These are phyloP conservation scores for Limnodromus scolopaceus DNA, from an alignment of 2,797 vertebrate genomes.

Conservation along the genomic window DNA sequence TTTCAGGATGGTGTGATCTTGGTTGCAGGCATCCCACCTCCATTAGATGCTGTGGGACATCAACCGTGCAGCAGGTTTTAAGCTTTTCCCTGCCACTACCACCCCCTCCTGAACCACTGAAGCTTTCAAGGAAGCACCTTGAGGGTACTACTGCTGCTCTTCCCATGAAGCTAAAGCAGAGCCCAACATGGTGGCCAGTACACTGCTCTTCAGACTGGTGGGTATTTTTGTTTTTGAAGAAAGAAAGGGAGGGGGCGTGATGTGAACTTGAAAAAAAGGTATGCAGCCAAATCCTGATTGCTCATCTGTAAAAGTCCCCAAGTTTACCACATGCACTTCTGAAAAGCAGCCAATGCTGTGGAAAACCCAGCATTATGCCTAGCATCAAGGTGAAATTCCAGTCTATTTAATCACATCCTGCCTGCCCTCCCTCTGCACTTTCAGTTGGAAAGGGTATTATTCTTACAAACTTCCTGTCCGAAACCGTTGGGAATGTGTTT, in stretches of 20 bases:
- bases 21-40: neutral
- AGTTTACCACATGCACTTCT: neutral
- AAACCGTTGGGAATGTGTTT: neutral
- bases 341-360: neutral
- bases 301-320: neutral
- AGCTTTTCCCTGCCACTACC: neutral
- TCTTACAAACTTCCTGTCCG: neutral
- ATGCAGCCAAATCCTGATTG: neutral
- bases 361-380: slow-evolving; percentile 4
- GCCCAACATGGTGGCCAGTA: neutral
- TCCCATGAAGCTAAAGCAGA: neutral
- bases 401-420: slow-evolving; percentile 56
- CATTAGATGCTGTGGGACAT: neutral
- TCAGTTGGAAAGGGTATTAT: slow-evolving; percentile 4
- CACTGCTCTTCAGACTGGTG: neutral
- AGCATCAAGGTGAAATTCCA: slow-evolving; percentile 26
- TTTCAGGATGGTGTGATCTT: neutral
- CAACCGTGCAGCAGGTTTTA: neutral
- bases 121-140: neutral
- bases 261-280: neutral
- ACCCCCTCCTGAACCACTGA: neutral
- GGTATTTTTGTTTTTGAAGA: neutral
- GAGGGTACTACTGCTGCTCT: neutral
- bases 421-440: slow-evolving; percentile 14
- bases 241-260: neutral